These are phyloP conservation scores for Enteromius treurensis DNA, from an alignment of 2,797 vertebrate species.

Conservation along the genomic window DNA sequence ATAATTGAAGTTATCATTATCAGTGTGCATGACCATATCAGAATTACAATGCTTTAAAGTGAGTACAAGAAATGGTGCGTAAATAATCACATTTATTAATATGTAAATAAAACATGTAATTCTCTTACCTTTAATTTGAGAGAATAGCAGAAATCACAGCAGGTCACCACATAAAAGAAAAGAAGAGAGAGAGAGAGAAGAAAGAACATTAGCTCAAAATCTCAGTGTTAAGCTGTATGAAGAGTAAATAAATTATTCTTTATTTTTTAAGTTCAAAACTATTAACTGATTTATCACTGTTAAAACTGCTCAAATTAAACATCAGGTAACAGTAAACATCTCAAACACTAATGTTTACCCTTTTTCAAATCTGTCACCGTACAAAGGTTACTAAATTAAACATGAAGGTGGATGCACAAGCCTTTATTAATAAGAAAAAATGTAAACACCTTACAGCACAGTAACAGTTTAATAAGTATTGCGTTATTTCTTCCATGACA, in stretches of 20 bases:
- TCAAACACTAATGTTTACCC: conserved; percentile 12
- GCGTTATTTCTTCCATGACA: neutral
- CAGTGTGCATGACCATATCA: neutral
- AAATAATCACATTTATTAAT: conserved; percentile 14
- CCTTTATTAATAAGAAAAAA: neutral
- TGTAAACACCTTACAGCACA: neutral
- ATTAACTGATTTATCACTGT: neutral
- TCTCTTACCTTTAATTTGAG: conserved; percentile 34
- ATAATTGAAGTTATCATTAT: neutral
- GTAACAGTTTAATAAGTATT: neutral
- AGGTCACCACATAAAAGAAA: conserved; percentile 32
- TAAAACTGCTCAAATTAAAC: neutral
- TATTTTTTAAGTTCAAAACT: neutral
- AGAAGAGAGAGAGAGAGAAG: conserved; percentile 6
- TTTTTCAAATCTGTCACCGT: neutral
- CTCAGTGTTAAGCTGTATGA: neutral
- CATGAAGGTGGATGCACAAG: neutral
- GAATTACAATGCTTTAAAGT: conserved; percentile 1
- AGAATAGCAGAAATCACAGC: conserved; percentile 22
- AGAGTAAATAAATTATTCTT: neutral
- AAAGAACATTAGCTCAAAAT: neutral
- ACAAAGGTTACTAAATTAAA: conserved; percentile 23
- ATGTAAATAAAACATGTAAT: neutral
- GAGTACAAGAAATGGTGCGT: neutral
- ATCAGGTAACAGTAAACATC: neutral